Conservation (phyloP, 2,113 vertebrate genomes). For the Crocuta crocuta region DNA sequence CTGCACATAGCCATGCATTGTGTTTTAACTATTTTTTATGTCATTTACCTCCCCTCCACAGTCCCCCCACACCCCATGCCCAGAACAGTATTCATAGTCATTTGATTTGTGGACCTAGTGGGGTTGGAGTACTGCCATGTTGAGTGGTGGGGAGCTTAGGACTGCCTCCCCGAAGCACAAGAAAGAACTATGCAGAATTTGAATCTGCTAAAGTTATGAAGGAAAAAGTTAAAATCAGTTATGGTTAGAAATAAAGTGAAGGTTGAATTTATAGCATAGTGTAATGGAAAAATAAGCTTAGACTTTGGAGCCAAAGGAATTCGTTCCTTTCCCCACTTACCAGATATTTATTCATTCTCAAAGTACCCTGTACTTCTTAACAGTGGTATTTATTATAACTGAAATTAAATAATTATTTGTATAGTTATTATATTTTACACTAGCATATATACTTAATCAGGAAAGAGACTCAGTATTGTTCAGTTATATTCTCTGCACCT, state of each 20-base stretch:
- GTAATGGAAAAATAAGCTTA: background rate
- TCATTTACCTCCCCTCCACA: background rate
- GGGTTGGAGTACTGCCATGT: background rate
- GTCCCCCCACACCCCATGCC: background rate
- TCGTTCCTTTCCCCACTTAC: conserved; percentile 1
- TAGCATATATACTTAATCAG: conserved; percentile 16
- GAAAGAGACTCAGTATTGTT: background rate
- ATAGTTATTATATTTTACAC: conserved; percentile 44
- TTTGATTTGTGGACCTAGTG: background rate
- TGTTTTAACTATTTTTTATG: background rate
- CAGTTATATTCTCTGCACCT: background rate
- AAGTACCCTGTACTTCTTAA: background rate
- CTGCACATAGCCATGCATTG: background rate
- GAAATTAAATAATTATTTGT: conserved; percentile 23
- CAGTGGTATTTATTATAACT: background rate
- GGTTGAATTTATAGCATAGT: conserved; percentile 1
- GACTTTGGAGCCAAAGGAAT: background rate
- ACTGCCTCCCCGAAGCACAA: background rate
- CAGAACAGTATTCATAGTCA: background rate
- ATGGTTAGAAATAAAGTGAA: conserved; percentile 29
- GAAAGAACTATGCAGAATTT: background rate
- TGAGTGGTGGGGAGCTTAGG: background rate
- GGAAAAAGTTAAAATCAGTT: conserved; percentile 51
- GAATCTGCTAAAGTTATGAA: conserved; percentile 24
- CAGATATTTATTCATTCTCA: conserved; percentile 48